Base-by-base conservation (phyloP, 2,797 vertebrate species). In the Leptoclinus maculatus region DNA sequence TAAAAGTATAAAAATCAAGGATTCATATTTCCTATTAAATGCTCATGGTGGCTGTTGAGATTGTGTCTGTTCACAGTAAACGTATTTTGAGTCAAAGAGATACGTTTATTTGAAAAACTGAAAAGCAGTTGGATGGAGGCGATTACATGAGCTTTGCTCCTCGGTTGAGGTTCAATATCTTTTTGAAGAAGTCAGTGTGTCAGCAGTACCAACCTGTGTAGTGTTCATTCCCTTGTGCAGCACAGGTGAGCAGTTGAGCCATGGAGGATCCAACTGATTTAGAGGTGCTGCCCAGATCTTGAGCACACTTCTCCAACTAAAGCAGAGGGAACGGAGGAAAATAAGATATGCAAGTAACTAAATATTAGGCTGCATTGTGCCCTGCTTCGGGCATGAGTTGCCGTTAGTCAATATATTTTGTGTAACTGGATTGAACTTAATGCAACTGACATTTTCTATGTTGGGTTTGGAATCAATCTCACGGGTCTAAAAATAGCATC, bases 191-290 rank as follows among this genome's bases (percentile, higher is more conserved):
- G 12, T 80, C 21, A 19, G 32, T 21, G 11, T 25, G 12, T 47
- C 59, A 29, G n/a, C 64, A 63, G 49, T 16, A 82, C 91, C 72
- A 89, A 99, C 98, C 98, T 93, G 98, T 99, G 92, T 98, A 99
- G 83, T 99, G 97, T 83, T 99, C 97, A 0, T 99, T 99, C 88
- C 98, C 98, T 91, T 99, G 98, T 16, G 98, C 97, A 29, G 98
- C 98, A 75, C 98, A 99, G 39, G 98, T 99, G 71, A 99, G 94
- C 57, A 99, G 89, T 91, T 99, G 98, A 1, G 98, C 98, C 98
- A 99, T 99, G 41, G 98, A 99, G 1, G 98, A 99, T 8, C 98
- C 98, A 0, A 99, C 98, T 0, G 98, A 97, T 91, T 99, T 99
- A 2, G 98, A 99, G 1, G 97, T 99, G 89, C 97, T 98, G 78